phyloP scores from a whole-genome alignment of 64 coral and sea anemone genomes.

The Porites australiensis region DNA sequence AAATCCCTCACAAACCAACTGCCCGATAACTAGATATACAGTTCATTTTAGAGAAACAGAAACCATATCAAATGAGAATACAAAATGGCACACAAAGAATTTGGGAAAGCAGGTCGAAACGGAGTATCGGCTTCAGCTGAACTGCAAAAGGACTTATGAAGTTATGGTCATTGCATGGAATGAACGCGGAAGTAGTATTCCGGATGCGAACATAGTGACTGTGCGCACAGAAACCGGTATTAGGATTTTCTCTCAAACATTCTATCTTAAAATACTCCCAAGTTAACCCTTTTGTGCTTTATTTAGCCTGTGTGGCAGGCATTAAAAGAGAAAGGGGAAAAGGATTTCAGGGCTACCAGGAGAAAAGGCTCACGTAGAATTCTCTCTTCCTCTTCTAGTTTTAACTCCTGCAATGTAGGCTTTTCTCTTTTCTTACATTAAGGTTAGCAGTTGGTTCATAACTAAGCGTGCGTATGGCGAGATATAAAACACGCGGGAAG shows the following conservation, averaged over 20 bases:
- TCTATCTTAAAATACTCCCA: no score
- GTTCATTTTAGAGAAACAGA: not conserved
- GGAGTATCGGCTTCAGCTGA: not conserved
- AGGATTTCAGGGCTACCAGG: no score
- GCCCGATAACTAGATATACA: not conserved
- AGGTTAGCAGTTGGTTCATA: no score
- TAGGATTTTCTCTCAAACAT: no score
- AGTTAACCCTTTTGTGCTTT: not conserved
- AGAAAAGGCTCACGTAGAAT: no score
- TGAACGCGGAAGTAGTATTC: not conserved
- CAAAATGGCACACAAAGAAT: not conserved
- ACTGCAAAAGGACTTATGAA: not conserved
- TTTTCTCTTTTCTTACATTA: no score
- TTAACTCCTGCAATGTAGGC: no score
- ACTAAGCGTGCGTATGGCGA: no score
- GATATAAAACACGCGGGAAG: no score
- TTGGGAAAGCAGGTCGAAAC: not conserved
- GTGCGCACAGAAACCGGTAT: not conserved
- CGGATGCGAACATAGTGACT: not conserved
- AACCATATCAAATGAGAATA: not conserved
- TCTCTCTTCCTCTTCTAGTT: no score
- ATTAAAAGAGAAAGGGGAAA: no score
- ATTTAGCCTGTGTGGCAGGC: no score
- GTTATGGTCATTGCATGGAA: conserved; percentile 1
- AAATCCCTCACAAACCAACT: not conserved